Evolutionary conservation across 2,888 invertebrate genomes (phyloP).

Genomic region (Scaptomyza tumidula): DNA sequence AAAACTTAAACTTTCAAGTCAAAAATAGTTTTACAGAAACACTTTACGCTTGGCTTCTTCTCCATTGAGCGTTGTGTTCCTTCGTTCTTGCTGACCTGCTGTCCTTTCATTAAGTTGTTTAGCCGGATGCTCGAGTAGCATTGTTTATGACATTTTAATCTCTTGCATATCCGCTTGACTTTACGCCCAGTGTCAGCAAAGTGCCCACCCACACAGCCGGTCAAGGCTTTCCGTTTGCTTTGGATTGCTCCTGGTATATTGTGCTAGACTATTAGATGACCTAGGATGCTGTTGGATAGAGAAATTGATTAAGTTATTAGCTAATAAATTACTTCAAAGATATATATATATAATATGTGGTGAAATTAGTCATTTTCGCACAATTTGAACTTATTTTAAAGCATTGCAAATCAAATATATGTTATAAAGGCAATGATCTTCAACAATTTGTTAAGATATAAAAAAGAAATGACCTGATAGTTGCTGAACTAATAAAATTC

Average conservation of each 20-base stretch:
- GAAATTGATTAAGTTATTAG: too few species aligned
- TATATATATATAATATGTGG: too few species aligned
- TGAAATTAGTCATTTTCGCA: too few species aligned
- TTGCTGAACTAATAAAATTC: too few species aligned
- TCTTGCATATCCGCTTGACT: slow-evolving; percentile 80
- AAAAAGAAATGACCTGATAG: too few species aligned
- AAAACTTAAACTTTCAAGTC: slow-evolving; percentile 43
- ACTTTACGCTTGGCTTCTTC: slow-evolving; percentile 30
- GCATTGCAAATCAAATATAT: too few species aligned
- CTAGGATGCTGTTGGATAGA: too few species aligned
- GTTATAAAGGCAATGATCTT: too few species aligned
- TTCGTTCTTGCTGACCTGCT: slow-evolving; percentile 28
- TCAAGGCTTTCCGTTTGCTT: slow-evolving; percentile 50
- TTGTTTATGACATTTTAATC: slow-evolving; percentile 81
- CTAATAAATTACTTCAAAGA: too few species aligned
- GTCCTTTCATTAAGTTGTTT: slow-evolving; percentile 76
- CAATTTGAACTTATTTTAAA: too few species aligned
- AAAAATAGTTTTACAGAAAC: slow-evolving; percentile 50
- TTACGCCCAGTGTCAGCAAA: slow-evolving; percentile 57
- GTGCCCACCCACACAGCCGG: slow-evolving; percentile 51
- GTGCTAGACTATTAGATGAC: background rate
- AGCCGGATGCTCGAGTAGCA: slow-evolving; percentile 65
- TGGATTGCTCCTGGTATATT: background rate
- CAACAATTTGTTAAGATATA: too few species aligned
- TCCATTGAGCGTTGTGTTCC: background rate